Conservation (phyloP, 2,113 vertebrate genomes). For the Anthoscopus minutus region DNA sequence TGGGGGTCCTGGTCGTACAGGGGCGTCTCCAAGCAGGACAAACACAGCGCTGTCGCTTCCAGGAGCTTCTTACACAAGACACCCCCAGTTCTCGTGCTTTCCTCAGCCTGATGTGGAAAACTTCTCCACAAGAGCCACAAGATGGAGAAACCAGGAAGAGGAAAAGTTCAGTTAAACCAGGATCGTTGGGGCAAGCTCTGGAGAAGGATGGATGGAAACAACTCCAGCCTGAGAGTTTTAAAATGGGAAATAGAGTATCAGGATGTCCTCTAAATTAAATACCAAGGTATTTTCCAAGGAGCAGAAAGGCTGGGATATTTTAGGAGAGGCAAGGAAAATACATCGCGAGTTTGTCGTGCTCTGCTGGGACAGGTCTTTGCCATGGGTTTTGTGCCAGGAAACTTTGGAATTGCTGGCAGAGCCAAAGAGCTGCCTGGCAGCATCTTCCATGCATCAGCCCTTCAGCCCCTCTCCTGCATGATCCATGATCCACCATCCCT, state of each 20-base stretch:
- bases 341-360: accelerated
- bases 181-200: neutral
- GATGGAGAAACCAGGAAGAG: slow-evolving; percentile 41
- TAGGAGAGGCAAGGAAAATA: neutral
- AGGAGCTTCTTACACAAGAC: neutral
- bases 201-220: neutral
- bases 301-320: neutral
- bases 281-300: neutral
- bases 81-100: neutral
- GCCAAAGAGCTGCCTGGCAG: neutral
- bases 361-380: neutral
- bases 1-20: neutral
- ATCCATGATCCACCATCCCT: neutral
- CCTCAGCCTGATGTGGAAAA: slow-evolving; percentile 1
- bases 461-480: neutral
- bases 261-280: neutral
- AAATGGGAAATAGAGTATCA: neutral
- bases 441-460: neutral
- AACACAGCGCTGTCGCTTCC: accelerated
- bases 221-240: neutral
- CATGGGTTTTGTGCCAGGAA: neutral
- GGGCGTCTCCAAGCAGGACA: neutral
- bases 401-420: neutral
- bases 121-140: neutral
- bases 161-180: neutral